phyloP scores from a whole-genome alignment of 2,797 vertebrate species.

The Calcarius lapponicus region DNA sequence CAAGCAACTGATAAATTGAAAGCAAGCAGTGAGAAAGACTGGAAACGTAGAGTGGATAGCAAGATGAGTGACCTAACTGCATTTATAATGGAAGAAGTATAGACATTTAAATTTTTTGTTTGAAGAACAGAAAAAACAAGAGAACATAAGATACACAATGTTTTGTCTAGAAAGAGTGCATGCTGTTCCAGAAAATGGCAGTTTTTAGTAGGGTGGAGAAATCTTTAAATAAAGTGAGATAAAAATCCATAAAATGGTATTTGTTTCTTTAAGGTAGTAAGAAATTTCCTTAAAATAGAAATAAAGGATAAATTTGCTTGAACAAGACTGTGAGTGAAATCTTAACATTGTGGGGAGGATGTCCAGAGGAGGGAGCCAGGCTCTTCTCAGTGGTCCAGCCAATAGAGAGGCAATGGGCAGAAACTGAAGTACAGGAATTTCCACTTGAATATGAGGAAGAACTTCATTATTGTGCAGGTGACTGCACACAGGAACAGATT shows the following conservation, averaged over 20 bases:
- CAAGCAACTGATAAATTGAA: background rate
- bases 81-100: background rate
- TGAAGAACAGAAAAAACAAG: background rate
- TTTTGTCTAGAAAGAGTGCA: background rate
- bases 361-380: background rate
- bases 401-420: background rate
- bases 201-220: background rate
- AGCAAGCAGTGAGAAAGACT: background rate
- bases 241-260: background rate
- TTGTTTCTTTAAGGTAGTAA: background rate
- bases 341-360: background rate
- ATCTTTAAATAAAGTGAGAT: background rate
- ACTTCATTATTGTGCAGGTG: background rate
- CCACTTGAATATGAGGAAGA: background rate
- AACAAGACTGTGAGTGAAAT: background rate
- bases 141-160: background rate
- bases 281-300: background rate
- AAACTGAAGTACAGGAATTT: background rate
- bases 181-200: background rate
- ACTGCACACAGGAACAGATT: background rate
- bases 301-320: background rate
- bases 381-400: background rate
- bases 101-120: background rate
- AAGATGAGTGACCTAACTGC: background rate
- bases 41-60: background rate